Base-by-base conservation (phyloP, 2,888 invertebrate species). In the Ephialtes manifestator region DNA sequence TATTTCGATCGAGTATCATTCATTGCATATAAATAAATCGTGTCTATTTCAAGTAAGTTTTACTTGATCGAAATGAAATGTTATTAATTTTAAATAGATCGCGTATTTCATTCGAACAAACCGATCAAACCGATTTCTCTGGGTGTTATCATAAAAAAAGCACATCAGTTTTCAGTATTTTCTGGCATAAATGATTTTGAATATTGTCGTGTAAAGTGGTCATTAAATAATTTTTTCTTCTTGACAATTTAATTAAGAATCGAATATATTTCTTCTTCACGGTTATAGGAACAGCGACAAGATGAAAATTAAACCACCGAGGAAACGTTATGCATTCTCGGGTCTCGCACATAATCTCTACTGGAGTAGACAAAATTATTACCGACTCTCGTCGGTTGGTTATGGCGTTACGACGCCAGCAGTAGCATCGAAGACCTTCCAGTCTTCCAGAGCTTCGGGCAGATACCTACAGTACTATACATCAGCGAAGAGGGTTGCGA, bases 291-390 rank as follows among this genome's bases (percentile, higher is more conserved):
- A 35, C 68, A 35, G 43, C 46, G 13, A 55, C 18, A 28, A 24
- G 55, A 65, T 43, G 77, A 78, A 78, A 78, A 68, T 68, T 39
- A 68, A 68, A 51, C 46, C 13, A 18, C 46, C 46, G 13, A 20
- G 13, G 11, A 67, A 55, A 2, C 35, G 53, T 78, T 68, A 5
- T 53, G 31, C 31, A 35, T 67, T 77, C 18, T 53, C 39, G 31
- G 31, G n/a, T 68, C 39, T 39, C 51, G 68, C 15, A 43, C 55
- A 77, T 67, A 55, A 77, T 67, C 53, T 70, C 60, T n/a, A 18
- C 51, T 8, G 28, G 58, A 68, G 28, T 43, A 88, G 87, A 84
- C 83, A 86, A 87, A 89, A 88, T 90, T 90, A 90, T 89, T 89
- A 86, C 89, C 78, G 84, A 84, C 86, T 76, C 83, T 76, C 83